These are phyloP conservation scores for Cariama cristata DNA, from an alignment of 2,113 vertebrate species.

Conservation along the genomic window DNA sequence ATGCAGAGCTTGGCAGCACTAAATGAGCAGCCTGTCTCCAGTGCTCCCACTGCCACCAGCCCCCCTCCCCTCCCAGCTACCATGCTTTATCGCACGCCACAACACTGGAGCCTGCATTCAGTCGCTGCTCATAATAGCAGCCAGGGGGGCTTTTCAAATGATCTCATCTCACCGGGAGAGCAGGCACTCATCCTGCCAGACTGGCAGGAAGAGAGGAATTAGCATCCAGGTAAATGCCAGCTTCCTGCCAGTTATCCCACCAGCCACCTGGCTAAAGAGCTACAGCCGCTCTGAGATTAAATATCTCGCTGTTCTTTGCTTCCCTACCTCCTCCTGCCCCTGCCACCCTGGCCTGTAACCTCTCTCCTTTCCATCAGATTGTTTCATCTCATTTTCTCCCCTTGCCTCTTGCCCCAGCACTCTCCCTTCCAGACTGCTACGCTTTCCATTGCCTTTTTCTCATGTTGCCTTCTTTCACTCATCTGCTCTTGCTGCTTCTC, in stretches of 20 bases:
- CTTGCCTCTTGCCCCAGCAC: background rate
- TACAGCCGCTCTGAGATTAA: background rate
- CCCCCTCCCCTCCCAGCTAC: background rate
- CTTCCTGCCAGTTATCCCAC: constrained; percentile 60
- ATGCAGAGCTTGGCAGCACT: constrained; percentile 57
- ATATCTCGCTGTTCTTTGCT: background rate
- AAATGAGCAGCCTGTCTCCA: constrained; percentile 75
- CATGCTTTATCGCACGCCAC: constrained; percentile 5
- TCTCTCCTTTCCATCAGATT: background rate
- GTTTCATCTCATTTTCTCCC: background rate
- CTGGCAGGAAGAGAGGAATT: constrained; percentile 66
- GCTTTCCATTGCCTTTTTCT: background rate
- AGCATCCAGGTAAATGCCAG: constrained; percentile 67
- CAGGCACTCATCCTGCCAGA: constrained; percentile 62
- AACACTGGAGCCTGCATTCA: constrained; percentile 9
- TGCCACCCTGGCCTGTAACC: background rate
- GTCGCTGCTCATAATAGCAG: constrained; percentile 31
- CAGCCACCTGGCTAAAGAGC: constrained; percentile 57
- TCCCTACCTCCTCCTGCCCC: background rate
- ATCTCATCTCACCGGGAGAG: constrained; percentile 62
- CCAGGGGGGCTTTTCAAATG: constrained; percentile 71
- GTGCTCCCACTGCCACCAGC: background rate
- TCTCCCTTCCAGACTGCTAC: background rate
- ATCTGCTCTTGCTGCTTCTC: background rate
- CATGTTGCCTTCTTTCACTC: background rate